phyloP scores from a whole-genome alignment of 2,113 vertebrate species.

The Pelusios castaneus region DNA sequence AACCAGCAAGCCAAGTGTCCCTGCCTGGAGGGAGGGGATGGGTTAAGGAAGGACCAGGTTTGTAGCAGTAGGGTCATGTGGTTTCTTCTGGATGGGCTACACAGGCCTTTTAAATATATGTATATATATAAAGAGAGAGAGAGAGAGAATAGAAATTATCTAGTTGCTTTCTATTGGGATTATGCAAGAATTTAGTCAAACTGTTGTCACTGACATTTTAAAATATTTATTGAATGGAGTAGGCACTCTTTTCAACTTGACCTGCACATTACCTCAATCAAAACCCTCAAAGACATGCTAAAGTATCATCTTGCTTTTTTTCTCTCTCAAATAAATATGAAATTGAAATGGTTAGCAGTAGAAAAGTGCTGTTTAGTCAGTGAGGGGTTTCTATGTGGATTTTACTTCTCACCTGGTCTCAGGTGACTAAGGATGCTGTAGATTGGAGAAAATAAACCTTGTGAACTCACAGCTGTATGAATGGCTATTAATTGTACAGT shows the following conservation, averaged over 20 bases:
- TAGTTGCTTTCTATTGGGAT: background rate
- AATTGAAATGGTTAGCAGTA: background rate
- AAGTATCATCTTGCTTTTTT: background rate
- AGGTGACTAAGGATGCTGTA: background rate
- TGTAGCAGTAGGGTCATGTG: background rate
- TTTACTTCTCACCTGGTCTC: background rate
- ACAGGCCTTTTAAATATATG: background rate
- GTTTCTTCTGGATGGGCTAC: background rate
- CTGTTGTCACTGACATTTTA: background rate
- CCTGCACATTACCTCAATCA: background rate
- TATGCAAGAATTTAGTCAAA: background rate
- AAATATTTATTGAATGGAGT: background rate
- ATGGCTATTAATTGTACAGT: background rate
- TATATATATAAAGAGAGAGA: too few relatives aligned
- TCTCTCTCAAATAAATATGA: background rate
- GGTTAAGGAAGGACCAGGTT: background rate
- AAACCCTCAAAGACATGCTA: background rate
- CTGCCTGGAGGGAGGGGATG: background rate
- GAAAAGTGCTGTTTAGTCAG: background rate
- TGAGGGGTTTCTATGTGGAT: background rate
- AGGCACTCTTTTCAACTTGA: background rate
- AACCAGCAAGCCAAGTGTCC: background rate
- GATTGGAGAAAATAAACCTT: background rate
- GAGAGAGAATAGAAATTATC: background rate
- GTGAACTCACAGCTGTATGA: background rate